A percentile compares a stretch with the other conserved stretches of the same genome.
Evolutionary conservation across 2,113 vertebrate genomes (phyloP).

Genomic region (Ceyx cyanopectus): DNA sequence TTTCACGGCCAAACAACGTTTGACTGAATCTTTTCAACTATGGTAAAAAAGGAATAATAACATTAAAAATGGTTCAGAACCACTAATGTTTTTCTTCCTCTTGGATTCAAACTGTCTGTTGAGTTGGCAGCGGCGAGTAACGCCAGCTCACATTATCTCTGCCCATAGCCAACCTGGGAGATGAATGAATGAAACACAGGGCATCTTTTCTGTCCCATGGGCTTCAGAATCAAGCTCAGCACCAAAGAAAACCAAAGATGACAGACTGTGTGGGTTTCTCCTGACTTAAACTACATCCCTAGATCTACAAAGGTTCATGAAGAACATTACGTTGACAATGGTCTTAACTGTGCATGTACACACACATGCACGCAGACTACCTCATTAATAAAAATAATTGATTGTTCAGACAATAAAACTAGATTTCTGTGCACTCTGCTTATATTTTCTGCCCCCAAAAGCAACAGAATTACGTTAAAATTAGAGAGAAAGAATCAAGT

Average conservation of each 20-base stretch:
- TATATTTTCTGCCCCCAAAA: not conserved
- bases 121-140: slow-evolving; percentile 39
- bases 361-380: not conserved
- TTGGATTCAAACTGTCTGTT: slow-evolving; percentile 19
- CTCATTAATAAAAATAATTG: not conserved
- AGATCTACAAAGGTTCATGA: not conserved
- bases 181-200: slow-evolving; percentile 11
- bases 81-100: slow-evolving; percentile 27
- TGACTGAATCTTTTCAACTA: not conserved
- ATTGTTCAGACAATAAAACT: slow-evolving; percentile 46
- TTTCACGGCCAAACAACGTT: not conserved
- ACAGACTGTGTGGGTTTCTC: not conserved
- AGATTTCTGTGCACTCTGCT: slow-evolving; percentile 11
- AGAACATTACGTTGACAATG: not conserved
- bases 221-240: slow-evolving; percentile 14
- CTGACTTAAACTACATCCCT: not conserved
- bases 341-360: not conserved
- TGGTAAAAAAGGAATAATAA: not conserved
- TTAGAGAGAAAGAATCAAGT: not conserved
- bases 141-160: slow-evolving; percentile 46
- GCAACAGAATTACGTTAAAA: not conserved
- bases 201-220: slow-evolving; percentile 31
- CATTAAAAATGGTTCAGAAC: not conserved
- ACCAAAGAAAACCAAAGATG: slow-evolving; percentile 9
- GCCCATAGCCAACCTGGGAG: slow-evolving; percentile 18